Evolutionary conservation across 2,113 vertebrate species (phyloP), one percentile per base, ranked within the genome.

Genomic region (Geococcyx californianus): DNA sequence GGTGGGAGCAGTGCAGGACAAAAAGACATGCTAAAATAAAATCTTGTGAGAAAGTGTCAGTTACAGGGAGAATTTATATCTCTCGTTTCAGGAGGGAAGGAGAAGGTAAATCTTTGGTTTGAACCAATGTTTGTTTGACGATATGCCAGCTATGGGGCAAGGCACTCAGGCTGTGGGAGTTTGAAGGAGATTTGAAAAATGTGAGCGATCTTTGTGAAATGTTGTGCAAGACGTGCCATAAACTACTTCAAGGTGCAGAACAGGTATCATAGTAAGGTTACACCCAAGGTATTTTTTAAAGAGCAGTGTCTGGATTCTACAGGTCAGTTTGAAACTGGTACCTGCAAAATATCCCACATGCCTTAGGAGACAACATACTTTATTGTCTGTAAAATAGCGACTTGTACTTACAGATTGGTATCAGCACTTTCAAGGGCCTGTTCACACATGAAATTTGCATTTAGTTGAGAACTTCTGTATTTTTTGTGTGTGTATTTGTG

Each of bases 1-100:
- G 59, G 42, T 59, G 59, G 56, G 56, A 91, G 91, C 93, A 84
- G 69, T n/a, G 72, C 82, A 67, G 95, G 94, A 95, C 95, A 90
- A 90, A 95, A 80, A 85, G 74, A 51, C 40, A 4, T 45, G 85
- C 83, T 82, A 94, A 91, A 95, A 95, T 80, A 66, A 91, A 91
- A 94, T 86, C 84, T 88, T 63, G 47, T 1, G 68, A 88, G 72
- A 83, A 90, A 74, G 38, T 68, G 70, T 87, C 18, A 24, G 51
- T 90, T 91, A n/a, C 74, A 70, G 62, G 70, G 81, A 82, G 58
- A 79, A 66, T 25, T 31, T 42, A 6, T 60, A 33, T 62, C 84
- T 72, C 69, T 33, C 52, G 54, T 72, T 89, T 87, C 0, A 0
- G 15, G 51, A 34, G 26, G 45, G 64, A 66, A n/a, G 19, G 63